Conservation (phyloP, 2,888 invertebrate species). For the Pandemis corylana region DNA sequence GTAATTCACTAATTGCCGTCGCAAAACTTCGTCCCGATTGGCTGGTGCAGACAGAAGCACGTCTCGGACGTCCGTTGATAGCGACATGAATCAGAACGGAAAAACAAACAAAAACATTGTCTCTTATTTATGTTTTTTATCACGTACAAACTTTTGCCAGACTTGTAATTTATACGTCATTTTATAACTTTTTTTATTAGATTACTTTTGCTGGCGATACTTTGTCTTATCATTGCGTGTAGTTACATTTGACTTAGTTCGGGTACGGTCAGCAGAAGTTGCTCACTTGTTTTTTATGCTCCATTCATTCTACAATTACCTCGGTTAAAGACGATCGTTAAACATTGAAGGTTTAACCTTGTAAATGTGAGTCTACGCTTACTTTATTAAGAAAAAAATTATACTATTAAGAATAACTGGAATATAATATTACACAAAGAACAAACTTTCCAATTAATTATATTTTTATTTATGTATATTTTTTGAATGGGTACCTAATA, state of each 20-base stretch:
- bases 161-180: background rate
- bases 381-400: no score
- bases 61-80: slow-evolving; percentile 5
- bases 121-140: slow-evolving; percentile 15
- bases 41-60: slow-evolving; percentile 16
- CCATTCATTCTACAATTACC: no score
- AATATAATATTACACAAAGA: no score
- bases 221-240: background rate
- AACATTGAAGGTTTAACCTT: no score
- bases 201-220: background rate
- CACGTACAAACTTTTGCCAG: background rate
- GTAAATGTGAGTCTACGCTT: no score
- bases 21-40: slow-evolving; percentile 18
- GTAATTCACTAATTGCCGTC: slow-evolving; percentile 9
- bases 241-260: background rate
- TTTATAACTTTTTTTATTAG: background rate
- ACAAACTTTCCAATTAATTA: no score
- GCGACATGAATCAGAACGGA: slow-evolving; percentile 4
- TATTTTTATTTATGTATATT: no score
- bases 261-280: no score
- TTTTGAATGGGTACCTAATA: no score
- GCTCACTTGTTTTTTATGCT: no score
- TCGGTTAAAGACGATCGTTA: no score
- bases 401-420: no score
- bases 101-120: slow-evolving; percentile 14